Evolutionary conservation across 92 coral and sea anemone species (phyloP).

Genomic region (Porites cylindrica): DNA sequence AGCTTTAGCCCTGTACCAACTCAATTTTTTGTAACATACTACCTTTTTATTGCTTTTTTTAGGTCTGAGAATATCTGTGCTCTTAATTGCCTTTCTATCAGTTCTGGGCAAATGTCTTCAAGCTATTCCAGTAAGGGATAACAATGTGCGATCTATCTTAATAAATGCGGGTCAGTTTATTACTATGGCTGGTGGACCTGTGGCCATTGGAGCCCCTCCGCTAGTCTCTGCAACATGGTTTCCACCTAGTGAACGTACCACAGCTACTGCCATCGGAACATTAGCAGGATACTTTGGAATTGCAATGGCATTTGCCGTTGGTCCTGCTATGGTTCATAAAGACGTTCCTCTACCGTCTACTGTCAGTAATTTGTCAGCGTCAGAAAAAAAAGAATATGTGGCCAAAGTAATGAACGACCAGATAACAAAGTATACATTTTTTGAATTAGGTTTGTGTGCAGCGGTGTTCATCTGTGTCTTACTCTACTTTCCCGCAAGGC

Average conservation of each 20-base stretch:
- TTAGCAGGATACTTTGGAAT: conserved; percentile 64
- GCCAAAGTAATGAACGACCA: not conserved
- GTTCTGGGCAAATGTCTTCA: conserved; percentile 49
- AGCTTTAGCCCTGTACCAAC: no score
- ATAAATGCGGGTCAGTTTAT: conserved; percentile 49
- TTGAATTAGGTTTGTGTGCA: conserved; percentile 46
- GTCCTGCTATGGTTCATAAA: conserved; percentile 71
- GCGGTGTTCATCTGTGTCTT: conserved; percentile 42
- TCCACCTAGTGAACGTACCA: conserved; percentile 79
- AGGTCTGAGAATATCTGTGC: conserved; percentile 44
- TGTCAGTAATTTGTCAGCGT: not conserved
- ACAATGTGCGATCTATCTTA: conserved; percentile 15
- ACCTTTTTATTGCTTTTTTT: not conserved
- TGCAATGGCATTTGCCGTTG: conserved; percentile 66
- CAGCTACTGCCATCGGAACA: conserved; percentile 76
- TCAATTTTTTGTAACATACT: no score
- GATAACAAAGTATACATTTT: not conserved
- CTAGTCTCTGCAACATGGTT: conserved; percentile 78
- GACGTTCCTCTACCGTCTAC: no score
- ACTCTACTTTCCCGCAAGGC: conserved; percentile 77
- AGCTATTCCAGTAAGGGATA: conserved; percentile 35
- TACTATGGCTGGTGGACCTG: conserved; percentile 39
- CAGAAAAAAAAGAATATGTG: not conserved
- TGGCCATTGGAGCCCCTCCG: conserved; percentile 61
- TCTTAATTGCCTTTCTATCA: conserved; percentile 29